These are phyloP conservation scores for Dusona sp. DNA, from an alignment of 2,888 invertebrate species.

Conservation along the genomic window DNA sequence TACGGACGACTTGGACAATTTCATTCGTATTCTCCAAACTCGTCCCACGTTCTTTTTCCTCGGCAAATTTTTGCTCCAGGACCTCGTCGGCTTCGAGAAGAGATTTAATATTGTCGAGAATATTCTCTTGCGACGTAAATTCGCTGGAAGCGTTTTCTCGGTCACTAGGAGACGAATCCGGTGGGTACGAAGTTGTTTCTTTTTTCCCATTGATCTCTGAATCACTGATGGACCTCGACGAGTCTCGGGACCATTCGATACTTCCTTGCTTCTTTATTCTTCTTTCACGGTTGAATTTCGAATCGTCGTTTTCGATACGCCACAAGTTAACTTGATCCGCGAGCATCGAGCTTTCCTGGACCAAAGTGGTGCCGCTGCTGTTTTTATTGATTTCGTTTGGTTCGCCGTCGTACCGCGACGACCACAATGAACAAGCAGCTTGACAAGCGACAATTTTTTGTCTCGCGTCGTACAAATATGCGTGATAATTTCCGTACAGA, in stretches of 20 bases:
- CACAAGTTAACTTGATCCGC: conserved; percentile 69
- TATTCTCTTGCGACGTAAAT: conserved; percentile 73
- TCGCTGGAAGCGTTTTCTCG: conserved; percentile 46
- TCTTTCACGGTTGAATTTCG: conserved; percentile 13
- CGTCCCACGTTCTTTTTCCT: neutral
- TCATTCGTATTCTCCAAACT: conserved; percentile 7
- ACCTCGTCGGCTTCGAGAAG: conserved; percentile 75
- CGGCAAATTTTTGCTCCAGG: conserved; percentile 31
- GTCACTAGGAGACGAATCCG: neutral
- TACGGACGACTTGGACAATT: conserved; percentile 36
- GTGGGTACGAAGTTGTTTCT: conserved; percentile 23
- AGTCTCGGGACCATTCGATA: conserved; percentile 8
- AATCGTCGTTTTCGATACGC: conserved; percentile 70
- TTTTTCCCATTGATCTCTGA: conserved; percentile 39
- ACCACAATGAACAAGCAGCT: conserved; percentile 92
- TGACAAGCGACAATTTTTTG: conserved; percentile 91
- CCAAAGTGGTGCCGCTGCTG: conserved; percentile 72
- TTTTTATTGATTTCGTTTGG: conserved; percentile 84
- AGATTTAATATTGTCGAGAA: conserved; percentile 78
- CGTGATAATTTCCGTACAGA: conserved; percentile 92
- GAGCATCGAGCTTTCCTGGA: conserved; percentile 75
- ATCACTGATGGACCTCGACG: conserved; percentile 10
- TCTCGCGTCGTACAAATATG: conserved; percentile 94
- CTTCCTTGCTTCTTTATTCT: conserved; percentile 16
- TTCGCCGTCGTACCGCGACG: conserved; percentile 91